Evolutionary conservation across 2,797 vertebrate genomes (phyloP).

Genomic region (Morelia viridis): DNA sequence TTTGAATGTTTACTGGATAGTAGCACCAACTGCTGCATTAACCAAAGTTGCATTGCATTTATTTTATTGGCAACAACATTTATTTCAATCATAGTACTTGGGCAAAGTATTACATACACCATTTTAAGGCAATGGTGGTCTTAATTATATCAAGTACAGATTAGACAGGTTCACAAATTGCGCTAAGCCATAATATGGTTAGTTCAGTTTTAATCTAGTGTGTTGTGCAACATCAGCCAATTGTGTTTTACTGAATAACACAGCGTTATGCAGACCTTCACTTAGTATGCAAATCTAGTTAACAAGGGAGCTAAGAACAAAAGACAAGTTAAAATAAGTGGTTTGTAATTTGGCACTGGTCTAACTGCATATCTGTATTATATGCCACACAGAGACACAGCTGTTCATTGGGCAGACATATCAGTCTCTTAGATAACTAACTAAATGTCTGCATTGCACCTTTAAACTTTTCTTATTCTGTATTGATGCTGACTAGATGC

Average conservation of each 20-base stretch:
- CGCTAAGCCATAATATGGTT: not conserved
- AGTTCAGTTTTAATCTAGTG: not conserved
- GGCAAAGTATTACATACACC: too few species aligned
- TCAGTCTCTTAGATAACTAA: too few species aligned
- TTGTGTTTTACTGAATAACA: not conserved
- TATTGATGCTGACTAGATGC: too few species aligned
- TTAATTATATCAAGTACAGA: not conserved
- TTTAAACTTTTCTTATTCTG: too few species aligned
- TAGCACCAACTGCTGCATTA: not conserved
- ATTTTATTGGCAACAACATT: not conserved
- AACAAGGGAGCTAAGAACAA: not conserved
- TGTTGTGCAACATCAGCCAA: not conserved
- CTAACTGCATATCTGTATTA: not conserved
- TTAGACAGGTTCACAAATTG: not conserved
- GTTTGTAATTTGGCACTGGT: not conserved
- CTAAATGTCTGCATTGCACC: too few species aligned
- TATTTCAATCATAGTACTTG: not conserved
- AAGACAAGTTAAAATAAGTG: not conserved
- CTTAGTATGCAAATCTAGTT: not conserved
- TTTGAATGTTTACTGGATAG: not conserved
- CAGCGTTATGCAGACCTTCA: not conserved
- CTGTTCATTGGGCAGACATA: too few species aligned
- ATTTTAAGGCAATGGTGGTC: not conserved
- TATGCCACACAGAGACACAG: not conserved
- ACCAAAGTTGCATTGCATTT: not conserved